Evolutionary conservation across 2,797 vertebrate genomes (phyloP).

Genomic region (Lacerta agilis): DNA sequence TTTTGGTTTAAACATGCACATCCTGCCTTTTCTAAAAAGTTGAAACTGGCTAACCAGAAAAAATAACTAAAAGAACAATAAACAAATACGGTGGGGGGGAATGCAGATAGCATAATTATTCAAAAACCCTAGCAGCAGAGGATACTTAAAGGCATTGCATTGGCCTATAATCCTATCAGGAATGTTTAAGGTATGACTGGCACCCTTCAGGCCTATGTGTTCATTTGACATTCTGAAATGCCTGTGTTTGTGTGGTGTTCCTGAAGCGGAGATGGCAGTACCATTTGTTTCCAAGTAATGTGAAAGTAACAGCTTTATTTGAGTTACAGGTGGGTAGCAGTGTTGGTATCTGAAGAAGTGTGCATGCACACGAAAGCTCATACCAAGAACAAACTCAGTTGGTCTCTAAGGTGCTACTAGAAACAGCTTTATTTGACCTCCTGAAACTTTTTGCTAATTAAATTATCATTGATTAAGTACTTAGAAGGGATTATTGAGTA

Average conservation of each 20-base stretch:
- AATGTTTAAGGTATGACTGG: background rate
- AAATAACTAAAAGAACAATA: background rate
- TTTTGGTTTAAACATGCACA: background rate
- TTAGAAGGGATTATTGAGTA: conserved; percentile 58
- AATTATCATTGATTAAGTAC: conserved; percentile 64
- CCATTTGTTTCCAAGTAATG: background rate
- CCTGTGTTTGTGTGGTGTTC: background rate
- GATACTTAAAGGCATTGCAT: background rate
- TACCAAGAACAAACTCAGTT: too few relatives aligned
- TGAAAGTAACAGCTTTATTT: conserved; percentile 48
- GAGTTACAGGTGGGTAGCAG: too few relatives aligned
- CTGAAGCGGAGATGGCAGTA: conserved; percentile 12
- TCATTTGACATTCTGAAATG: background rate
- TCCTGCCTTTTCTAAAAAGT: background rate
- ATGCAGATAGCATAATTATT: background rate
- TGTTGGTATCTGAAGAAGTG: too few relatives aligned
- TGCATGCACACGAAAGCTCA: too few relatives aligned
- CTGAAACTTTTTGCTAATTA: conserved; percentile 68
- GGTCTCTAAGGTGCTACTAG: too few relatives aligned
- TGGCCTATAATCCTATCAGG: background rate
- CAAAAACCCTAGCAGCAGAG: background rate
- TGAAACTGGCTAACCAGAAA: background rate
- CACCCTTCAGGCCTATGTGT: background rate
- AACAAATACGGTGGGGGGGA: background rate
- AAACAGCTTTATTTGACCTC: conserved; percentile 58